Percentiles rank a stretch among this genome's conserved stretches.
phyloP scores from a whole-genome alignment of 2,797 vertebrate genomes.

The Scolopax rusticola region DNA sequence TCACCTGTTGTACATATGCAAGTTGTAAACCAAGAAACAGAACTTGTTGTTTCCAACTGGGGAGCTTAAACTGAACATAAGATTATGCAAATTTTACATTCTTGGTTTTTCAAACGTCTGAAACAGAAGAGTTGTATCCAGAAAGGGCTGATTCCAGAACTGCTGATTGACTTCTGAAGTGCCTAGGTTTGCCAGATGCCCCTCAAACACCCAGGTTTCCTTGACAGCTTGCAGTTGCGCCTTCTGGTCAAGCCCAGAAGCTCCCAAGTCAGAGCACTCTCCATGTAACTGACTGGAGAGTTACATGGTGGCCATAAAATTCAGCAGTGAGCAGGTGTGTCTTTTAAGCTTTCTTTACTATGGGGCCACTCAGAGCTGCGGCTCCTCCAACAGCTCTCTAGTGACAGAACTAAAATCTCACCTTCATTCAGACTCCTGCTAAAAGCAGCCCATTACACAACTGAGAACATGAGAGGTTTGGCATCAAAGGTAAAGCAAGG shows the following conservation, averaged over 20 bases:
- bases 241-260: neutral
- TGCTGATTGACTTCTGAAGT: neutral
- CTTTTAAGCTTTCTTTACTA: neutral
- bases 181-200: neutral
- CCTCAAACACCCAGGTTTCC: neutral
- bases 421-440: constrained; percentile 27
- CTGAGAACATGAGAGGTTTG: neutral
- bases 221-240: accelerated
- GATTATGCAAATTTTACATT: neutral
- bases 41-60: neutral
- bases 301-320: neutral
- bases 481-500: neutral
- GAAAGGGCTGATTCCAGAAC: neutral
- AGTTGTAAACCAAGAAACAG: neutral
- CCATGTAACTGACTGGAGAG: neutral
- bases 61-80: neutral
- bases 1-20: neutral
- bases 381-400: neutral
- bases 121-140: neutral
- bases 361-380: accelerated
- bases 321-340: neutral
- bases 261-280: neutral
- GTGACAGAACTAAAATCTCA: neutral
- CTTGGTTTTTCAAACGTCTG: neutral
- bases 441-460: neutral